Evolutionary conservation across 2,888 invertebrate genomes (phyloP).

Genomic region (Syrista parreyssii): DNA sequence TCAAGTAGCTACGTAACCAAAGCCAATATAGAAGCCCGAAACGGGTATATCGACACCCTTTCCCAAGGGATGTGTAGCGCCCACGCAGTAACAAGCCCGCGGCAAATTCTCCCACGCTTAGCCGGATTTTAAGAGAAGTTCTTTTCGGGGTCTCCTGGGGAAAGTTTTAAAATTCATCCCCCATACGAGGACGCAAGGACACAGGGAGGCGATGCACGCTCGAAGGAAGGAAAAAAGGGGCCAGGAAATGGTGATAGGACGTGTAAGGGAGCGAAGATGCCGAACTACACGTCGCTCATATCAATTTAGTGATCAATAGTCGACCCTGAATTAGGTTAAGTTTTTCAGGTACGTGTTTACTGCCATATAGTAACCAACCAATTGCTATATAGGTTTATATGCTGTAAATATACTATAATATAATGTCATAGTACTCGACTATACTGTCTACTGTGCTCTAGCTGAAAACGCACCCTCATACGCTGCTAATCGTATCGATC

Average conservation of each 20-base stretch:
- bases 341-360: not conserved
- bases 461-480: not conserved
- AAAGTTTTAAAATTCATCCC: conserved; percentile 65
- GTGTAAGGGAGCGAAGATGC: conserved; percentile 15
- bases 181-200: conserved; percentile 52
- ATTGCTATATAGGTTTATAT: not conserved
- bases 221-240: not conserved
- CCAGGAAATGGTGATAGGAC: not conserved
- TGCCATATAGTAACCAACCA: not conserved
- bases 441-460: not conserved
- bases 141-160: conserved; percentile 47
- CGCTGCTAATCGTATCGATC: conserved; percentile 51
- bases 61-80: conserved; percentile 57
- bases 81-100: conserved; percentile 52
- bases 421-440: not conserved
- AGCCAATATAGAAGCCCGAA: conserved; percentile 5
- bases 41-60: conserved; percentile 25
- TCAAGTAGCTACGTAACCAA: not conserved
- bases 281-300: conserved; percentile 57
- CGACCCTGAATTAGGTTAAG: not conserved
- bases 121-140: conserved; percentile 60
- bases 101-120: conserved; percentile 43
- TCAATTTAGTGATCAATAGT: conserved; percentile 50
- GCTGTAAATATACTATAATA: not conserved
- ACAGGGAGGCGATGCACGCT: not conserved